These are phyloP conservation scores for Hippotragus niger DNA, from an alignment of 2,113 vertebrate species.

Conservation along the genomic window DNA sequence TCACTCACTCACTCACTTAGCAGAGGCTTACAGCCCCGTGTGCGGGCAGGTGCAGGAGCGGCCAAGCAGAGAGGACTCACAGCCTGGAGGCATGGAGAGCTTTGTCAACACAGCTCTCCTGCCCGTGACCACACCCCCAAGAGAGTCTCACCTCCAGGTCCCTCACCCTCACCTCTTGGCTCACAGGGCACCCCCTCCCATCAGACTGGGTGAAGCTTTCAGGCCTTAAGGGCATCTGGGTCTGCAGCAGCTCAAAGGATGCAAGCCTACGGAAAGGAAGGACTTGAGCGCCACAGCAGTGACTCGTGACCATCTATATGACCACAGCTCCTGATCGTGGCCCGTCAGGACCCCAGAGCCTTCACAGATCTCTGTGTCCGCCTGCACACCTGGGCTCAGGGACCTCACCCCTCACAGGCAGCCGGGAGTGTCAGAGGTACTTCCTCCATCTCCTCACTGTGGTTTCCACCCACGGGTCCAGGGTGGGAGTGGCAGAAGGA, in stretches of 20 bases:
- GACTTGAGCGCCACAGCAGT: neutral
- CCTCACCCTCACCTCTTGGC: neutral
- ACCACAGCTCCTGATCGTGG: neutral
- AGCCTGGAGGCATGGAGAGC: neutral
- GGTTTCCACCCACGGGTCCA: neutral
- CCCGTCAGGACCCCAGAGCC: neutral
- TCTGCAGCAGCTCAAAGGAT: neutral
- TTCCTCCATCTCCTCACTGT: neutral
- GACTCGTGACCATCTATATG: neutral
- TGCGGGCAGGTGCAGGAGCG: neutral
- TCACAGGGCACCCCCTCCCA: fast-evolving
- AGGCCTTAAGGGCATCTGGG: neutral
- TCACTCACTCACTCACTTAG: too few relatives aligned
- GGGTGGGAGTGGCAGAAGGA: neutral
- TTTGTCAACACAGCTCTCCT: neutral
- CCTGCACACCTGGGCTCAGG: neutral
- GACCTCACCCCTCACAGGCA: neutral
- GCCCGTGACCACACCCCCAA: too few relatives aligned
- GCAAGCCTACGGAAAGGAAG: too few relatives aligned
- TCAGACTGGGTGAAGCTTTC: neutral
- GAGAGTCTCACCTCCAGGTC: neutral
- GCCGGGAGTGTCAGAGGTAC: neutral
- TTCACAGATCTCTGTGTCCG: neutral
- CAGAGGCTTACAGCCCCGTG: too few relatives aligned
- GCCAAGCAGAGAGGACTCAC: neutral